phyloP scores from a whole-genome alignment of 2,797 vertebrate genomes.

The Acanthis flammea region DNA sequence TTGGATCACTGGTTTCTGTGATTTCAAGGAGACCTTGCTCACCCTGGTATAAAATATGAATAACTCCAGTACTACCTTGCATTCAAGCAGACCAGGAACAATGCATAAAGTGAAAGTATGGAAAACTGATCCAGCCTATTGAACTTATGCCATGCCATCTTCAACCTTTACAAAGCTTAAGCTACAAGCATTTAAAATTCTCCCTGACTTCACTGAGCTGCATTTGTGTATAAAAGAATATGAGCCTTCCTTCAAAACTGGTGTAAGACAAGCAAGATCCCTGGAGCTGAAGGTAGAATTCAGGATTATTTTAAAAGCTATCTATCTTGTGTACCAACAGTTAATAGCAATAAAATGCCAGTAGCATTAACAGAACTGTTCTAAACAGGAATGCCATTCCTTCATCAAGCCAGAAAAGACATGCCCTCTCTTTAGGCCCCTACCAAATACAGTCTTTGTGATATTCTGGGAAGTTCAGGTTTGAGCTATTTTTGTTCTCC shows the following conservation, averaged over 20 bases:
- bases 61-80: not conserved
- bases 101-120: not conserved
- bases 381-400: not conserved
- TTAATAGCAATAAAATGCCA: not conserved
- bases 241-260: not conserved
- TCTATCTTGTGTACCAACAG: not conserved
- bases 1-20: not conserved
- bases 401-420: not conserved
- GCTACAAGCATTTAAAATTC: not conserved
- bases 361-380: not conserved
- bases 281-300: not conserved
- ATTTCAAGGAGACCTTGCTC: not conserved
- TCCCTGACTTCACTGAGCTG: not conserved
- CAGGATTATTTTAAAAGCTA: not conserved
- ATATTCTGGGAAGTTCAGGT: not conserved
- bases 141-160: not conserved
- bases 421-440: not conserved
- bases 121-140: not conserved
- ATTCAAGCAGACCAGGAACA: not conserved
- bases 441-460: not conserved
- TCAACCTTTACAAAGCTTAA: not conserved
- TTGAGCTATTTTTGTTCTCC: not conserved
- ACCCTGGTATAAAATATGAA: not conserved
- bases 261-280: not conserved
- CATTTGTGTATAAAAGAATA: not conserved